A percentile compares a stretch with the other conserved stretches of the same genome.
phyloP scores from a whole-genome alignment of 23 tunicate genomes.

The Botrylloides violaceus region DNA sequence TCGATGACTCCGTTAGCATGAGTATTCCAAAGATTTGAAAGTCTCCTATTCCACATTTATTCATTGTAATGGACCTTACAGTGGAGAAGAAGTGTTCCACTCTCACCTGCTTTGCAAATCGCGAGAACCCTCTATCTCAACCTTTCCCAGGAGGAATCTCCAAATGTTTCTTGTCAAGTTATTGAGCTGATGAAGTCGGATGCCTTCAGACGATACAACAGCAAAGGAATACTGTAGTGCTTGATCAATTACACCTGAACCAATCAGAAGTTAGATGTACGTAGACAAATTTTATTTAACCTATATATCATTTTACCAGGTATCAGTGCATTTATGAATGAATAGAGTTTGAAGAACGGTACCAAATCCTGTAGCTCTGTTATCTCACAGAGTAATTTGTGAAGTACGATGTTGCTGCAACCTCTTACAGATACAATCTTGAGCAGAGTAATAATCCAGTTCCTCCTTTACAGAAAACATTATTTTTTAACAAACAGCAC shows the following conservation, averaged over 20 bases:
- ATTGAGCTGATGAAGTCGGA: not conserved
- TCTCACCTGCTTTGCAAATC: slow-evolving; percentile 11
- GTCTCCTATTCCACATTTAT: no score
- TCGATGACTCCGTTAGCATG: no score
- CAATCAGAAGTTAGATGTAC: not conserved
- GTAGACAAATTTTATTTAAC: not conserved
- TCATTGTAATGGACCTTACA: no score
- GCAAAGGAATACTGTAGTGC: slow-evolving; percentile 2
- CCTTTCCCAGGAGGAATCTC: slow-evolving; percentile 14
- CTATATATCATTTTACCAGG: slow-evolving; percentile 22
- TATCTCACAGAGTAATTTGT: slow-evolving; percentile 8
- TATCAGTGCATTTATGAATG: slow-evolving; percentile 18
- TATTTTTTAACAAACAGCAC: no score
- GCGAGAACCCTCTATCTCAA: slow-evolving; percentile 7
- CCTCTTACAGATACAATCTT: slow-evolving; percentile 7
- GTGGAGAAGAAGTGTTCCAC: no score
- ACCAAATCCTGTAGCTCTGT: slow-evolving; percentile 8
- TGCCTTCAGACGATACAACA: not conserved
- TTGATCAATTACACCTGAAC: slow-evolving; percentile 3
- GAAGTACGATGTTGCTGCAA: not conserved
- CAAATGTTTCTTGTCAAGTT: slow-evolving; percentile 9
- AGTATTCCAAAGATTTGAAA: no score
- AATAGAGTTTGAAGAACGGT: slow-evolving; percentile 41
- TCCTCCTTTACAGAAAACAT: slow-evolving; percentile 1
- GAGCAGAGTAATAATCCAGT: slow-evolving; percentile 24